Percentiles rank a stretch among this genome's conserved stretches.
These are phyloP conservation scores for Naso thynnoides DNA, from an alignment of 2,797 vertebrate genomes.

Conservation along the genomic window DNA sequence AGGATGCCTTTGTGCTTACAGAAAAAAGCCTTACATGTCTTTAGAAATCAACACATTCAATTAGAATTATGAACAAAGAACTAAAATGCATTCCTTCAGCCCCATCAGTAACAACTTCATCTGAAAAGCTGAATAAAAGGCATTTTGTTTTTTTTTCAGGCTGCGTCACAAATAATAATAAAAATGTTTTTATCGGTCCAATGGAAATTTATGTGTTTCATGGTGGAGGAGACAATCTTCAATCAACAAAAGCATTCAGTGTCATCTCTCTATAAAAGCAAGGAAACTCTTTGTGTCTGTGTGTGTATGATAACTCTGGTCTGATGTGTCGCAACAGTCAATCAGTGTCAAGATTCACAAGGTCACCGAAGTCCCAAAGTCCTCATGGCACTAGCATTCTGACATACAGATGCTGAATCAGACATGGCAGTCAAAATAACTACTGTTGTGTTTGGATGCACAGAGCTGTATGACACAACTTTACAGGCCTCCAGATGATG, in stretches of 20 bases:
- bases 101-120: slow-evolving; percentile 4
- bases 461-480: no score
- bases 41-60: slow-evolving; percentile 28
- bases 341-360: no score
- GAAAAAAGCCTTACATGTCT: slow-evolving; percentile 30
- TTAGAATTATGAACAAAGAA: slow-evolving; percentile 14
- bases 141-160: not conserved
- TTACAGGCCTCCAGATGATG: no score
- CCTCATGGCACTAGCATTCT: no score
- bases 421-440: no score
- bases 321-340: no score
- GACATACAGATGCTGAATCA: no score
- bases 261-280: no score
- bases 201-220: not conserved
- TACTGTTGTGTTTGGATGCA: no score
- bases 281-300: no score
- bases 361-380: no score
- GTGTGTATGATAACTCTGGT: no score
- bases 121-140: slow-evolving; percentile 19
- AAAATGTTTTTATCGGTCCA: not conserved
- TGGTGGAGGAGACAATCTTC: not conserved
- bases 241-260: slow-evolving; percentile 6
- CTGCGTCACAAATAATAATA: slow-evolving; percentile 21
- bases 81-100: not conserved
- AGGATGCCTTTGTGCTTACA: slow-evolving; percentile 7